Base-by-base conservation (phyloP, 2,888 invertebrate species). In the Andrena haemorrhoa region DNA sequence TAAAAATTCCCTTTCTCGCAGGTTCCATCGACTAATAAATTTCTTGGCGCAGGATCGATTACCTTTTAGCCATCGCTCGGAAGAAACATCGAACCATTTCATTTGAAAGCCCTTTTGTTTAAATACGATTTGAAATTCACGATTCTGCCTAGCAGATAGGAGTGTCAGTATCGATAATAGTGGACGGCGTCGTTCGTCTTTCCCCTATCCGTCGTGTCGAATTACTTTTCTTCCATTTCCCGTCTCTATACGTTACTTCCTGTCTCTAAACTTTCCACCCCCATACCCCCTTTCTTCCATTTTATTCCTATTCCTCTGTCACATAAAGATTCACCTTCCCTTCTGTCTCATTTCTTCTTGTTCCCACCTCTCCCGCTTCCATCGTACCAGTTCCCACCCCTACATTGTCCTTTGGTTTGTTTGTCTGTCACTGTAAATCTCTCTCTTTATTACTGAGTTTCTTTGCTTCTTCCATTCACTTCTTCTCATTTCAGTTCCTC, bases 71-170 rank as follows among this genome's bases (percentile, higher is more conserved):
- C 64, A 8, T 49, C 47, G 16, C 41, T 23, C 31, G 20, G 49
- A 49, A 71, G 65, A 71, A 70, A 70, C 72, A 70, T 41, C 51
- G 60, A 47, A 58, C 47, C 58, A 51, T 71, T 75, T 81, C 41
- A 70, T 68, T 81, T 64, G 63, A 82, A 76, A 68, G 65, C 64
- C 33, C 75, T 68, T 73, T 64, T 41, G 64, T 82, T 83, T 82
- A 72, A 82, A 76, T 53, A 41, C 71, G 72, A 82, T 73, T 77
- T 64, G 69, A 83, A 83, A 77, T 83, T 83, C 82, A 65, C 88
- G 89, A 92, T 91, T 91, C 89, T 86, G 58, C 61, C 49, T 65
- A 65, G 70, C 68, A 75, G 71, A 72, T 72, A 64, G 56, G 64
- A 56, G 65, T 64, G 72, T 85, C 78, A 64, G 77, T 80, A 81